phyloP scores from a whole-genome alignment of 2,888 invertebrate species.

The Drosophila differens region DNA sequence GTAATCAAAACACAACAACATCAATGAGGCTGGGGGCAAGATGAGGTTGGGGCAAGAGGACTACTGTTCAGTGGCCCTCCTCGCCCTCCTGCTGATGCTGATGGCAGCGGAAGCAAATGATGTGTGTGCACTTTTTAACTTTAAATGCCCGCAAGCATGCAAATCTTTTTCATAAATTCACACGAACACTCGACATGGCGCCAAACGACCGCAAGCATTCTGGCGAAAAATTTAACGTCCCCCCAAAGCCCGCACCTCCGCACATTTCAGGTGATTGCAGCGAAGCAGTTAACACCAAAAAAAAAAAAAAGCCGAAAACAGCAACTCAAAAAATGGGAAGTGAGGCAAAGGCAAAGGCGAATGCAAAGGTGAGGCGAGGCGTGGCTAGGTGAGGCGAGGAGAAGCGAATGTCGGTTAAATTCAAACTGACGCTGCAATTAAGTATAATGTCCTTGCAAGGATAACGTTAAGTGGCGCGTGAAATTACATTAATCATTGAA shows the following conservation, averaged over 20 bases:
- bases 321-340: not conserved
- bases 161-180: constrained; percentile 82
- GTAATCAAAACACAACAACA: constrained; percentile 24
- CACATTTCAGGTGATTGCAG: constrained; percentile 24
- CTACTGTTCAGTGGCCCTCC: not conserved
- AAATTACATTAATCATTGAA: constrained; percentile 85
- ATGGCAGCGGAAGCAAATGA: constrained; percentile 44
- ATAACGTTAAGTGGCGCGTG: constrained; percentile 84
- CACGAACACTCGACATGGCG: constrained; percentile 51
- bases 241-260: not conserved
- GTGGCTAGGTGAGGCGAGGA: not conserved
- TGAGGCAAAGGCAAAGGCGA: not conserved
- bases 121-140: constrained; percentile 74
- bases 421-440: constrained; percentile 83
- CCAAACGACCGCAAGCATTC: constrained; percentile 24
- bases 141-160: constrained; percentile 80
- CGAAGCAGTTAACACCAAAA: constrained; percentile 31
- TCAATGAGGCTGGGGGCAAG: not conserved
- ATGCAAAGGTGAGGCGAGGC: not conserved
- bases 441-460: constrained; percentile 84
- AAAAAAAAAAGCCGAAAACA: constrained; percentile 10
- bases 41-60: constrained; percentile 9
- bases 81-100: constrained; percentile 15
- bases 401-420: constrained; percentile 69
- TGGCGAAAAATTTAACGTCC: not conserved